Base-by-base conservation (phyloP, 2,888 invertebrate genomes). In the Poecilus cupreus region DNA sequence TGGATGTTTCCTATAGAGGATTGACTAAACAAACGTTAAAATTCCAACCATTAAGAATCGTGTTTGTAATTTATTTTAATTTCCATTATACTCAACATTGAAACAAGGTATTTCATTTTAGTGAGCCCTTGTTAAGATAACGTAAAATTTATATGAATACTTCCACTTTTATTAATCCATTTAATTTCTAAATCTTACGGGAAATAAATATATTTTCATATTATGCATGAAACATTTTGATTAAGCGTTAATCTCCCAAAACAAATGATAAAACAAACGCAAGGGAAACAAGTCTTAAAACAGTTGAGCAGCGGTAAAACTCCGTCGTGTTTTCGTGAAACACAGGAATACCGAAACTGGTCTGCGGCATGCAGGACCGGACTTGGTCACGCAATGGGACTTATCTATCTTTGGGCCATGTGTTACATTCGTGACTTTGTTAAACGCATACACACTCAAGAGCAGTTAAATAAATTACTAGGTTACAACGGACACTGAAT, bases 371-470 rank as follows among this genome's bases (percentile, higher is more conserved):
- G 60, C 60, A 60, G 60, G 13, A 3, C 60, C 60, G 26, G 22
- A 24, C 11, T 60, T n/a, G 43, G 60, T 60, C 60, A 60, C 60
- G 60, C 60, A 60, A 60, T 60, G 60, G 24, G 60, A 60, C 60
- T 60, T 60, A 60, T 60, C 60, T 60, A 60, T 60, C 60, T 60
- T 60, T n/a, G 26, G 60, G 60, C 60, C 60, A 60, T 60, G 60
- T 60, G 60, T 60, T 60, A 60, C 60, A 60, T 60, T 32, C 60
- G 60, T 60, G 60, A 60, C 60, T 22, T 60, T 43, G 11, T 11
- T 8, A 60, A 24, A 60, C 24, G 13, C 60, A 26, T 60, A 60
- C 13, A 26, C 13, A 60, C 60, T 26, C 22, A 54, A 6, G 11
- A 26, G 13, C 60, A 60, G 60, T 60, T 60, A 60, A 60, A 60